Percentiles rank a stretch among this genome's conserved stretches.
These are phyloP conservation scores for Sinopyrophorus schimmeli DNA, from an alignment of 2,888 invertebrate species.

Conservation along the genomic window DNA sequence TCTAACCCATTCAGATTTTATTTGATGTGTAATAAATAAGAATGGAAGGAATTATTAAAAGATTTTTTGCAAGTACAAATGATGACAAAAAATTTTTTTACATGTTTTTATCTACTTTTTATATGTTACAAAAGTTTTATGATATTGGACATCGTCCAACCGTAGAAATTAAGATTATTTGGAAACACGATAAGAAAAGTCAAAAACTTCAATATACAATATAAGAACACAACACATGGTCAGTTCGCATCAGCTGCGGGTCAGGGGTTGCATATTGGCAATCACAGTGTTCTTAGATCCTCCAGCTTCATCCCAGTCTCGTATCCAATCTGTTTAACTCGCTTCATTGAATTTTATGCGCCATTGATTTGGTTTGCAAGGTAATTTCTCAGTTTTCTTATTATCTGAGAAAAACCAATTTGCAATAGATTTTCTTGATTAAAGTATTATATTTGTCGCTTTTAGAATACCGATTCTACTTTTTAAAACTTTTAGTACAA, in stretches of 20 bases:
- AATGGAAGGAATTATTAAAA: too few species aligned
- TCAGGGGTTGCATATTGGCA: slow-evolving; percentile 50
- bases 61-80: too few species aligned
- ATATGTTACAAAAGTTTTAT: not conserved
- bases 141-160: too few species aligned
- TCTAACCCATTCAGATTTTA: too few species aligned
- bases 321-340: slow-evolving; percentile 55
- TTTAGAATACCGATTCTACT: slow-evolving; percentile 16
- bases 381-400: slow-evolving; percentile 50
- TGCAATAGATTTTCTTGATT: slow-evolving; percentile 32
- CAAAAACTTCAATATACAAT: slow-evolving; percentile 33
- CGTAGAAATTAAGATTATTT: slow-evolving; percentile 14
- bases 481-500: slow-evolving; percentile 1
- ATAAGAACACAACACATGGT: slow-evolving; percentile 48
- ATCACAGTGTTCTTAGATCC: slow-evolving; percentile 43
- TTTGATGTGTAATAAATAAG: too few species aligned
- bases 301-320: slow-evolving; percentile 50
- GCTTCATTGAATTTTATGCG: slow-evolving; percentile 54
- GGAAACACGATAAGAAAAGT: slow-evolving; percentile 28
- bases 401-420: slow-evolving; percentile 37
- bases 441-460: slow-evolving; percentile 22
- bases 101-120: too few species aligned
- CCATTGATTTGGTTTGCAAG: slow-evolving; percentile 52
- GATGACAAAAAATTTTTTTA: too few species aligned
- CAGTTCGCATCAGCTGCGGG: slow-evolving; percentile 51